Evolutionary conservation across 2,888 invertebrate species (phyloP).

Genomic region (Lamellibrachia columna): DNA sequence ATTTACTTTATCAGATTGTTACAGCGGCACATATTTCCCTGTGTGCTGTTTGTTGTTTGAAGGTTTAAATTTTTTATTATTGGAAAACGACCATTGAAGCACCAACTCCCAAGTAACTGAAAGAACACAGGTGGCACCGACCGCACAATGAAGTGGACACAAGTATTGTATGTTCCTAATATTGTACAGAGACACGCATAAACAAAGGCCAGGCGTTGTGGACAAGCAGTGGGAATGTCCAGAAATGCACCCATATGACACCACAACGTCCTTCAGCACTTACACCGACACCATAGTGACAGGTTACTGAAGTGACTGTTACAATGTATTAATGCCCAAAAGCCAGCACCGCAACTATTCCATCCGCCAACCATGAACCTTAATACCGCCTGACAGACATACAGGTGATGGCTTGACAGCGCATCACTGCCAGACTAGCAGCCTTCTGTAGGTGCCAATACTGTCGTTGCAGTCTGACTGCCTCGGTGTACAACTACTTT

Average conservation of each 20-base stretch:
- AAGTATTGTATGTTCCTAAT: neutral
- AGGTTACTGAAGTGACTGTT: neutral
- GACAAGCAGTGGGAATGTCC: neutral
- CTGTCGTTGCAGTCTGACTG: conserved; percentile 12
- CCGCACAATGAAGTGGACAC: neutral
- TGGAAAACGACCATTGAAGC: neutral
- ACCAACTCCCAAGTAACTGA: neutral
- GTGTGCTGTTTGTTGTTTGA: neutral
- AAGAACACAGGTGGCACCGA: neutral
- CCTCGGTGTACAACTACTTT: neutral
- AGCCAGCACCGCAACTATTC: conserved; percentile 9
- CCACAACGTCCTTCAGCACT: neutral
- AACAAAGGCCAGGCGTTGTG: neutral
- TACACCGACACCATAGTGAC: neutral
- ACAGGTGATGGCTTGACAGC: neutral
- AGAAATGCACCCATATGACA: neutral
- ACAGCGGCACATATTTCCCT: neutral
- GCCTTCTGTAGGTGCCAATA: neutral
- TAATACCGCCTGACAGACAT: neutral
- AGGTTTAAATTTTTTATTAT: neutral
- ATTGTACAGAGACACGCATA: conserved; percentile 4
- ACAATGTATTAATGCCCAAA: conserved; percentile 6
- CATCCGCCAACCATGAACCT: neutral
- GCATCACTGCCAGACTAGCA: neutral
- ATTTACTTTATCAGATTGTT: neutral